Base-by-base conservation (phyloP, 1,140 invertebrate species). In the Paraescarpia echinospica region DNA sequence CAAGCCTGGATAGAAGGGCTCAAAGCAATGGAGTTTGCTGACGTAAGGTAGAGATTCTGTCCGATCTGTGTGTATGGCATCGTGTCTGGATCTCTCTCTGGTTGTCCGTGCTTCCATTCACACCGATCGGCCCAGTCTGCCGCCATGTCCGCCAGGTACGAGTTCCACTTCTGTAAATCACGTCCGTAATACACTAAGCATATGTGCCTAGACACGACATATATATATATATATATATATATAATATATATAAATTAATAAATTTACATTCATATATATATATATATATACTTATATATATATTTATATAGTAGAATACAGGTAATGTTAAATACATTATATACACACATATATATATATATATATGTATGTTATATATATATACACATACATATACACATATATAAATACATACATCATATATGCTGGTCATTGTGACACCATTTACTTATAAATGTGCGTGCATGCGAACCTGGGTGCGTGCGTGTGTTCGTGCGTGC, bases 81-180 rank as follows among this genome's bases (percentile, higher is more conserved):
- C 48, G 33, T 48, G 91, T 33, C 1, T 48, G 91, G 12, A 12
- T 34, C 34, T 35, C 91, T n/a, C 12, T 6, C 41, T 48, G 91
- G 91, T 48, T 91, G 91, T 0, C 91, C 91, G 48, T 91, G 91
- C 12, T 91, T 5, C 91, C 91, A 91, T 8, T 48, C 12, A 91
- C 91, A 91, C 1, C 34, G 14, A 4, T 91, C 41, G 18, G 91
- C 91, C 91, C 91, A 91, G 22, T 91, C 91, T 4, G 34, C 35
- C 33, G 91, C 91, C 91, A 91, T 91, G 34, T 9, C 22, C 8
- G 91, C 91, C 91, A 91, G 35, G 96, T 91, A 98, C 96, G 95
- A 98, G 97, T 94, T 97, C 96, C 94, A 97, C 2, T 77, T 77
- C 59, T 77, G 59, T 27, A 77, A 12, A 77, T 14, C 90, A 77